phyloP scores from a whole-genome alignment of 2,113 vertebrate species.

The Maccullochella peelii region DNA sequence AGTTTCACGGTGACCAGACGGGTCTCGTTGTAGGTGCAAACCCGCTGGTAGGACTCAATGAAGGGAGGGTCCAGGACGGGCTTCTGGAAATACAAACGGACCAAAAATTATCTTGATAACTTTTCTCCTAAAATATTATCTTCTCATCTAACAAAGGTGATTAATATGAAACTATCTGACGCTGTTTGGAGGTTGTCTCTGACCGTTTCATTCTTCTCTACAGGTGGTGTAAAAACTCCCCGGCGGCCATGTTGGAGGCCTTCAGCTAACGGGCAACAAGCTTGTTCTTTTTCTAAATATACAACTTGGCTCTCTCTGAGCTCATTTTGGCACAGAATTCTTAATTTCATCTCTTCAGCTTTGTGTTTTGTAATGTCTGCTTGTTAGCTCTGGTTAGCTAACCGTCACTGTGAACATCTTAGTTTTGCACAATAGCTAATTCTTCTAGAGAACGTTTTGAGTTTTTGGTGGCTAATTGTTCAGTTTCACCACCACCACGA shows the following conservation, averaged over 20 bases:
- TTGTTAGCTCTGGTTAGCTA: background rate
- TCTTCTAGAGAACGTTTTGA: background rate
- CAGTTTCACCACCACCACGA: too few species aligned
- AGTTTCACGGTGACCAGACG: slow-evolving; percentile 88
- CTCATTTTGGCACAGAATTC: background rate
- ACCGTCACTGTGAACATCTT: background rate
- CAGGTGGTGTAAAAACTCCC: background rate
- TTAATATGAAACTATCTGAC: background rate
- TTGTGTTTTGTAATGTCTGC: background rate
- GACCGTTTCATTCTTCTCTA: background rate
- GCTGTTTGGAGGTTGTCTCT: background rate
- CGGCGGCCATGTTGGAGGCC: too few species aligned
- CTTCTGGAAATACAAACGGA: slow-evolving; percentile 81
- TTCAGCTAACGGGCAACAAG: too few species aligned
- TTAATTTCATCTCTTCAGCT: background rate
- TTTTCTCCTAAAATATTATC: background rate
- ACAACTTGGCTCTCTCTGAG: background rate
- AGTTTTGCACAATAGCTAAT: background rate
- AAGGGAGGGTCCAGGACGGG: slow-evolving; percentile 91
- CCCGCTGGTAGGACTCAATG: slow-evolving; percentile 89
- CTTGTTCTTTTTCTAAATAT: too few species aligned
- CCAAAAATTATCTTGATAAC: background rate
- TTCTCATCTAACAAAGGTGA: background rate
- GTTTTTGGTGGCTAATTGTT: too few species aligned
- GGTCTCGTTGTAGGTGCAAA: slow-evolving; percentile 94